Percentiles rank a stretch among this genome's conserved stretches.
Evolutionary conservation across 2,888 invertebrate species (phyloP).

Genomic region (Luperina nickerlii): DNA sequence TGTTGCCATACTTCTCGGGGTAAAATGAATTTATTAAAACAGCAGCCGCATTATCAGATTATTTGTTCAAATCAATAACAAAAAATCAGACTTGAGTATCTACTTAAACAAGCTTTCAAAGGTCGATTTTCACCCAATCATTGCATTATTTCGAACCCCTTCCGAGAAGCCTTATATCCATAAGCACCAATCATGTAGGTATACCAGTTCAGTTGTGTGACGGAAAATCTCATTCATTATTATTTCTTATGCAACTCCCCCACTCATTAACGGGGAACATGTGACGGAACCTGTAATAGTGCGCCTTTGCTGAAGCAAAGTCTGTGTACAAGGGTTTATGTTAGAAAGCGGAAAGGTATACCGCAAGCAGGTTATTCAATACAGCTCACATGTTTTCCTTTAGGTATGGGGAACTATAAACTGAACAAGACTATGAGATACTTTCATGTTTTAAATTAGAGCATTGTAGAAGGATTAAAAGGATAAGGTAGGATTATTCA

Average conservation of each 20-base stretch:
- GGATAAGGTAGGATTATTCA: neutral
- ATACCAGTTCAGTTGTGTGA: slow-evolving; percentile 10
- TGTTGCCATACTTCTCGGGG: slow-evolving; percentile 21
- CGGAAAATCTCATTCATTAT: slow-evolving; percentile 52
- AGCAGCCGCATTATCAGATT: neutral
- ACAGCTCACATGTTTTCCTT: slow-evolving; percentile 31
- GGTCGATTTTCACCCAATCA: neutral
- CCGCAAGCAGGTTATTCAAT: slow-evolving; percentile 12
- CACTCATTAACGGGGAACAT: slow-evolving; percentile 58
- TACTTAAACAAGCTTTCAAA: neutral
- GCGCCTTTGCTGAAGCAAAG: slow-evolving; percentile 33
- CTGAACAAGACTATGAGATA: neutral
- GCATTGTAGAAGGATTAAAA: neutral
- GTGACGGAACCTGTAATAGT: slow-evolving; percentile 38
- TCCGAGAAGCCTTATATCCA: neutral
- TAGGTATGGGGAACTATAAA: slow-evolving; percentile 4
- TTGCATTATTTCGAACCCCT: neutral
- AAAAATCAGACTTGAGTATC: neutral
- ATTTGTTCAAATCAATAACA: slow-evolving; percentile 2
- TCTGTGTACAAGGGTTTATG: slow-evolving; percentile 31
- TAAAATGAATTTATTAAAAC: slow-evolving; percentile 32
- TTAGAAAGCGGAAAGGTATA: slow-evolving; percentile 32
- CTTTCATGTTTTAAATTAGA: slow-evolving; percentile 6
- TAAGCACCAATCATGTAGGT: slow-evolving; percentile 17
- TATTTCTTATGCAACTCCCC: slow-evolving; percentile 55